Evolutionary conservation across 1,140 invertebrate genomes (phyloP).

Genomic region (Drosophila triauraria): DNA sequence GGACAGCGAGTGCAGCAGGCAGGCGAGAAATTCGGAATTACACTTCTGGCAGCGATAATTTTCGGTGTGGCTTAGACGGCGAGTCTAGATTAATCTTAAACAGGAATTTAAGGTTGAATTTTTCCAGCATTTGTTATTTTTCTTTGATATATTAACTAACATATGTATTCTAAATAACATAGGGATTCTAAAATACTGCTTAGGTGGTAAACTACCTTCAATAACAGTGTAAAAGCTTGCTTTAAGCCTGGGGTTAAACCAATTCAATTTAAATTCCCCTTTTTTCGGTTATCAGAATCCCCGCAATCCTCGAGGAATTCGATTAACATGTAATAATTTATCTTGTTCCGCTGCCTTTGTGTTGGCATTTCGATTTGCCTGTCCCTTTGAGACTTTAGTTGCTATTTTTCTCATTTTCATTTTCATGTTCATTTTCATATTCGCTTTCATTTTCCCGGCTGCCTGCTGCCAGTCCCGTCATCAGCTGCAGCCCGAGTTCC

Average conservation of each 20-base stretch:
- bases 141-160: too few relatives aligned
- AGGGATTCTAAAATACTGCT: too few relatives aligned
- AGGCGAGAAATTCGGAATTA: slow-evolving; percentile 51
- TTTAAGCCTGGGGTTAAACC: background rate
- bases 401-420: slow-evolving; percentile 57
- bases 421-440: slow-evolving; percentile 47
- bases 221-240: background rate
- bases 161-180: too few relatives aligned
- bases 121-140: background rate
- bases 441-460: slow-evolving; percentile 43
- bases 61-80: slow-evolving; percentile 13
- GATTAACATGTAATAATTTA: slow-evolving; percentile 67
- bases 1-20: slow-evolving; percentile 22
- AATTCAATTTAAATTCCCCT: background rate
- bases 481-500: slow-evolving; percentile 49
- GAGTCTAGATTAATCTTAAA: background rate
- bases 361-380: slow-evolving; percentile 66
- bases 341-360: slow-evolving; percentile 58
- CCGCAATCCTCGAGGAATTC: slow-evolving; percentile 42
- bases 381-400: slow-evolving; percentile 63
- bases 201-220: too few relatives aligned
- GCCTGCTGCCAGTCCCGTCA: slow-evolving; percentile 45
- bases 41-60: slow-evolving; percentile 41
- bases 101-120: slow-evolving; percentile 5
- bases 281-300: slow-evolving; percentile 9